Evolutionary conservation across 92 coral and sea anemone species (phyloP), one percentile per base, ranked within the genome.

Genomic region (Zoanthus sociatus): DNA sequence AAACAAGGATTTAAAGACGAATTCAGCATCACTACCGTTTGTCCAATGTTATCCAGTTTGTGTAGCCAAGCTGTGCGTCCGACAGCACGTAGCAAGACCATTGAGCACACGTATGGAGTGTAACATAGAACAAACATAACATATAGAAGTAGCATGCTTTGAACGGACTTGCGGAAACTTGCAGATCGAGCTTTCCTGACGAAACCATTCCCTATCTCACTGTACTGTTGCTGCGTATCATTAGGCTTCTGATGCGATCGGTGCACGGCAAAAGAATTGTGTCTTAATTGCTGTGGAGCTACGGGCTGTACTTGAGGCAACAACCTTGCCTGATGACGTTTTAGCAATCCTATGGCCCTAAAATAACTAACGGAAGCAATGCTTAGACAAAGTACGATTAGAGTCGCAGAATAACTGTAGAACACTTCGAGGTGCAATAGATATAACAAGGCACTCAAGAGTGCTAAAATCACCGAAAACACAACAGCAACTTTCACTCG

Each of bases 21-120:
- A 73, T 81, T 81, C 26, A 81, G 50, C 85, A 81, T 81, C 60
- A 81, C 76, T 4, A 81, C 63, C 47, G 85, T 81, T 58, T 81
- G 85, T 44, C 85, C 85, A 10, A 81, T 30, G 47, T 64, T 67
- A 13, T 81, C 85, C 14, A 81, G 75, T 45, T 45, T 18, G 61
- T 81, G 85, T 2, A 69, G 0, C 85, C 85, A 81, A 21, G 61
- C 21, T n/a, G 45, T 21, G 46, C 85, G 85, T 11, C 85, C 85
- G 11, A 81, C 17, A 1, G 26, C 58, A 21, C 85, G 58, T 51
- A 81, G 45, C 75, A 81, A 9, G 58, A 81, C 66, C 75, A 81
- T 21, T 10, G 60, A 46, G 7, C 85, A 81, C 61, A 81, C 53
- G 58, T 81, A 81, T 21, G 85, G 85, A 32, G 21, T 81, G 26